These are phyloP conservation scores for Cassiopea andromeda DNA, from an alignment of 30 jellyfish, hydroid and myxozoan genomes.

Conservation along the genomic window DNA sequence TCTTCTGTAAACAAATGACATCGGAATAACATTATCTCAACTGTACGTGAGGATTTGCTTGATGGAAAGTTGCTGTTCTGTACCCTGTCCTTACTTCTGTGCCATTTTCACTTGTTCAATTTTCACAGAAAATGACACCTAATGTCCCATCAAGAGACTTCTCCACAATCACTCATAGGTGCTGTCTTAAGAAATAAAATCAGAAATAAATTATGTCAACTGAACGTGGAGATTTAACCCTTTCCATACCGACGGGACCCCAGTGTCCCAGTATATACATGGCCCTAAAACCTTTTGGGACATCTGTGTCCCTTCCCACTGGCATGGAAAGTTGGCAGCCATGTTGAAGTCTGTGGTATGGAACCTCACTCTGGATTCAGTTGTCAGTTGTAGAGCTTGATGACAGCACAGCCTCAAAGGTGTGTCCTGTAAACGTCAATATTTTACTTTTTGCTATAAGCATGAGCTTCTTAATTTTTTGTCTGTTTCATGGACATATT, in stretches of 20 bases:
- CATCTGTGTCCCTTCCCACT: neutral
- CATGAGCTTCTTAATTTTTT: neutral
- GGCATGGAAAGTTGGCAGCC: neutral
- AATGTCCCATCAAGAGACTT: no score
- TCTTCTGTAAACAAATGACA: no score
- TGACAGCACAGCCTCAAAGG: neutral
- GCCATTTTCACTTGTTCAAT: no score
- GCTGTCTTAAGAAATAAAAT: no score
- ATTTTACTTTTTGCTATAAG: neutral
- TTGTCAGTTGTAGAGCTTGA: neutral
- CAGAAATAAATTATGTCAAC: no score
- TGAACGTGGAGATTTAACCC: neutral
- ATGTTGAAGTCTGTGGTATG: neutral
- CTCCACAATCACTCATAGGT: no score
- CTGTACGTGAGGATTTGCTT: no score
- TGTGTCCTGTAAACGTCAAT: neutral
- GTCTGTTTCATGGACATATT: neutral
- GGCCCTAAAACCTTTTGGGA: neutral
- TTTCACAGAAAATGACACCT: no score
- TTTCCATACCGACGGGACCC: slow-evolving; percentile 17
- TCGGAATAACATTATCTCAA: no score
- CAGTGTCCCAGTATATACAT: slow-evolving; percentile 4
- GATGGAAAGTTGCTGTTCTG: no score
- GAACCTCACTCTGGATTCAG: neutral
- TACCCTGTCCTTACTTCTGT: no score